Evolutionary conservation across 2,888 invertebrate genomes (phyloP).

Genomic region (Meiosimyza platycephala): DNA sequence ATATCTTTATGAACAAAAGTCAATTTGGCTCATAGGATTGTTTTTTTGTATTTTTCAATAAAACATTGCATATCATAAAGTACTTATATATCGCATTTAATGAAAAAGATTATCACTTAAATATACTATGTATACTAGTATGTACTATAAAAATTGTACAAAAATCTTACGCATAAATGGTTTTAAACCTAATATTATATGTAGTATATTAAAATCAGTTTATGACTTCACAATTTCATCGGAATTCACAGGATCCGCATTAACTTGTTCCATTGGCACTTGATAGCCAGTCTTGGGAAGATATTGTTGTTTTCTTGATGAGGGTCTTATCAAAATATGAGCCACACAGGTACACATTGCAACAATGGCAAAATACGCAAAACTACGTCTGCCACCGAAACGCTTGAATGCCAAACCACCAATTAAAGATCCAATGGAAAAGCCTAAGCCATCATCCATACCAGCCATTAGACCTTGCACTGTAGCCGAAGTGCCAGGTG

Average conservation of each 20-base stretch:
- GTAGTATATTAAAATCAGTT: too few species aligned
- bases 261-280: slow-evolving; percentile 54
- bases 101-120: too few species aligned
- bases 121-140: too few species aligned
- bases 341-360: slow-evolving; percentile 63
- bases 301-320: slow-evolving; percentile 60
- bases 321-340: slow-evolving; percentile 63
- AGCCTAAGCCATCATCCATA: slow-evolving; percentile 89
- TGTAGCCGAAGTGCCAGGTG: slow-evolving; percentile 82
- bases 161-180: too few species aligned
- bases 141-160: too few species aligned
- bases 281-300: slow-evolving; percentile 59
- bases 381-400: slow-evolving; percentile 72
- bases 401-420: slow-evolving; percentile 78
- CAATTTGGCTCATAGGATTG: too few species aligned
- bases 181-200: too few species aligned
- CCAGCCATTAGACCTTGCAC: slow-evolving; percentile 88
- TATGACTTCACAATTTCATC: too few species aligned
- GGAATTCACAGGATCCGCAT: not conserved
- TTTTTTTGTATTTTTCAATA: too few species aligned
- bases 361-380: slow-evolving; percentile 68
- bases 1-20: too few species aligned
- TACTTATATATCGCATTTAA: too few species aligned
- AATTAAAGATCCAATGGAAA: slow-evolving; percentile 79
- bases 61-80: too few species aligned